A percentile compares a stretch with the other conserved stretches of the same genome.
These are phyloP conservation scores for Chionoecetes opilio DNA, from an alignment of 1,140 invertebrate species.

Conservation along the genomic window DNA sequence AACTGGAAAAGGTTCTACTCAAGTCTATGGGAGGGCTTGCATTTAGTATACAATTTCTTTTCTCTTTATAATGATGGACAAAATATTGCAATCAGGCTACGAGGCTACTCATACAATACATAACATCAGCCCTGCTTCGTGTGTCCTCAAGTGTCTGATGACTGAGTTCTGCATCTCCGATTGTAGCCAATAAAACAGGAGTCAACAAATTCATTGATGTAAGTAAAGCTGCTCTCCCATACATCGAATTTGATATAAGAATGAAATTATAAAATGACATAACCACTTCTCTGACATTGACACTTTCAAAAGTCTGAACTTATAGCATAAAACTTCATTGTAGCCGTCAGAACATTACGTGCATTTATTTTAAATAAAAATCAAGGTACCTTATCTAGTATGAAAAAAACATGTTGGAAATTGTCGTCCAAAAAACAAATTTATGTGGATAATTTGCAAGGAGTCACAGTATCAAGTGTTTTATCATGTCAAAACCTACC, in stretches of 20 bases:
- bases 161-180: constrained; percentile 40
- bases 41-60: constrained; percentile 69
- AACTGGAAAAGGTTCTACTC: constrained; percentile 74
- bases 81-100: constrained; percentile 77
- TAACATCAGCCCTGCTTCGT: constrained; percentile 73
- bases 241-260: neutral
- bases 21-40: constrained; percentile 71
- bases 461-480: constrained; percentile 10
- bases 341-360: neutral
- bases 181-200: neutral
- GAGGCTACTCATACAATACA: constrained; percentile 74
- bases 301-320: neutral
- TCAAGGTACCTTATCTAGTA: neutral
- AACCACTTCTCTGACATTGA: neutral
- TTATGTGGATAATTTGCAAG: neutral
- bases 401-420: neutral
- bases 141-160: constrained; percentile 56
- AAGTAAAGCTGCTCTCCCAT: neutral
- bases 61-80: constrained; percentile 66
- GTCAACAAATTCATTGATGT: neutral
- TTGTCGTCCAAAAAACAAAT: neutral
- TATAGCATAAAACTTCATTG: neutral
- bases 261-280: neutral
- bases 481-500: neutral
- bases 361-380: constrained; percentile 11